Conservation (phyloP, 2,888 invertebrate genomes). For the Lochmaea crataegi region DNA sequence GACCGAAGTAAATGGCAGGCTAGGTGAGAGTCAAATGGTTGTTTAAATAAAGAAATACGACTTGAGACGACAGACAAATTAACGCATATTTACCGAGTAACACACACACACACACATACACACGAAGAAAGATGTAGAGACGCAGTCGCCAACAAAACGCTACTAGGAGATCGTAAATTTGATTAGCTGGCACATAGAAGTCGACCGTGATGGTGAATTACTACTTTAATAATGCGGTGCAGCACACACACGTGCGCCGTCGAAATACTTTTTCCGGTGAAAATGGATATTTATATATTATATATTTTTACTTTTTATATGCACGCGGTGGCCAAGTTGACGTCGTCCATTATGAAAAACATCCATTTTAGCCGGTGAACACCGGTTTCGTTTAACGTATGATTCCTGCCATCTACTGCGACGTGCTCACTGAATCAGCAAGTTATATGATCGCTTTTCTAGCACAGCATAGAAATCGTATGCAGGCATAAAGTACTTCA, state of each 20-base stretch:
- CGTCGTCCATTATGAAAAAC: slow-evolving; percentile 23
- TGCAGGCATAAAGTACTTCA: slow-evolving; percentile 61
- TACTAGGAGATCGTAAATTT: slow-evolving; percentile 61
- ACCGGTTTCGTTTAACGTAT: slow-evolving; percentile 47
- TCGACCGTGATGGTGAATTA: slow-evolving; percentile 63
- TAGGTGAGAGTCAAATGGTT: slow-evolving; percentile 64
- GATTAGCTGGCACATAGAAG: slow-evolving; percentile 64
- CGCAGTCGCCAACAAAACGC: slow-evolving; percentile 53
- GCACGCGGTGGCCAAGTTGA: neutral
- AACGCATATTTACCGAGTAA: slow-evolving; percentile 53
- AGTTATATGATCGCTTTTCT: slow-evolving; percentile 55
- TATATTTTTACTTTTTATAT: too few species aligned
- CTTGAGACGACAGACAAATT: slow-evolving; percentile 64
- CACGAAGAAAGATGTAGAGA: slow-evolving; percentile 54
- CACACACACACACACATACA: slow-evolving; percentile 42
- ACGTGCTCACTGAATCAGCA: slow-evolving; percentile 58
- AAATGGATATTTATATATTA: neutral
- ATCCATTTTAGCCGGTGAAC: slow-evolving; percentile 27
- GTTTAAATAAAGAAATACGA: slow-evolving; percentile 66
- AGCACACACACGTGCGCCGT: slow-evolving; percentile 36
- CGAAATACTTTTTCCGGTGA: slow-evolving; percentile 35
- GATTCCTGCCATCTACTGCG: slow-evolving; percentile 55
- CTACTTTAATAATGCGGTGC: slow-evolving; percentile 54
- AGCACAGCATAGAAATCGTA: slow-evolving; percentile 58
- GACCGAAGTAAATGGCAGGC: slow-evolving; percentile 56